Base-by-base conservation (phyloP, 2,888 invertebrate genomes). In the Caenorhabditis sp. region DNA sequence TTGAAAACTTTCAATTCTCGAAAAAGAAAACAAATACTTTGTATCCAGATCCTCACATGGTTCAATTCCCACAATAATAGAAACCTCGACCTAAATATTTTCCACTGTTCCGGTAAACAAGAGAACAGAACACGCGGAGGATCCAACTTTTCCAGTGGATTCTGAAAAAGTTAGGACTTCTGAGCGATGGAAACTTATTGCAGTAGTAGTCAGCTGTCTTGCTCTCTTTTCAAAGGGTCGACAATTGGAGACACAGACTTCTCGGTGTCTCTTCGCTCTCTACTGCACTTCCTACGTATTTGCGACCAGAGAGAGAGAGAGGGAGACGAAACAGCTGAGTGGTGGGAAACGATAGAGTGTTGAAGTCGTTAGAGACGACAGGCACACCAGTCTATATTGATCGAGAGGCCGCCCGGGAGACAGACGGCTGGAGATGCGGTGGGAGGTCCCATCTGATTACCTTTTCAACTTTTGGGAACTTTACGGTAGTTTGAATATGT, bases 251-350 rank as follows among this genome's bases (percentile, higher is more conserved):
- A 61, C 77, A 49, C 63, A 70, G 77, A 41, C 19, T 51, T 51
- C 1, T 54, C 77, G 54, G 47, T 5, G 66, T 75, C 54, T 61
- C 68, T 63, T 38, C 56, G 28, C 28, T 28, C 28, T 54, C 59
- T 66, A 54, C 66, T 49, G 41, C 68, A 49, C 49, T 47, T 70
- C 72, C 59, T 38, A 58, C 49, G 44, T 61, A 54, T 49, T 73
- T 72, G 63, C 66, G 69, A 63, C 69, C 72, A 73, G 72, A 79
- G 64, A 54, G 54, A 10, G 79, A 49, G 58, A 44, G 76, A 58
- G 61, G 26, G 63, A 58, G 59, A 68, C 80, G 80, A 80, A 80
- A 80, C 80, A 80, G 80, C 80, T 80, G 80, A 80, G 80, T 73
- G 80, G 73, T 68, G 66, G 59, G 44, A 35, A 41, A 38, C 26